phyloP scores from a whole-genome alignment of 1,140 invertebrate genomes.

The Gonioctena quinquepunctata region DNA sequence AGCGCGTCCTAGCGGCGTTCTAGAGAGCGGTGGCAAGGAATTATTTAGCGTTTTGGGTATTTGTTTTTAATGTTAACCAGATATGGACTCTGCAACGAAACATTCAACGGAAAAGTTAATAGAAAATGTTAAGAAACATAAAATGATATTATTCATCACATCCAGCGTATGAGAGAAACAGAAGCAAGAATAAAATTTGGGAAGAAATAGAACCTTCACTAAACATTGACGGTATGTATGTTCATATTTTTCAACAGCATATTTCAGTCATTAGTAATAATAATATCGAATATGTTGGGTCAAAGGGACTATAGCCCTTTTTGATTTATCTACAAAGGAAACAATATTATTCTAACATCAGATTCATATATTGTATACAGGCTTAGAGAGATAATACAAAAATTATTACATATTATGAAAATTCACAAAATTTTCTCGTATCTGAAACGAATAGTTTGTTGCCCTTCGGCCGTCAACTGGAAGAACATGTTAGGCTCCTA shows the following conservation, averaged over 20 bases:
- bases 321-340: no score
- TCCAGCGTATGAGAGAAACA: slow-evolving; percentile 15
- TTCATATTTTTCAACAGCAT: background rate
- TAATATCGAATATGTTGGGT: background rate
- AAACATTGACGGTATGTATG: background rate
- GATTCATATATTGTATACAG: no score
- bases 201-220: background rate
- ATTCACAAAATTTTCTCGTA: no score
- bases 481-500: no score
- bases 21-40: background rate
- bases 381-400: background rate
- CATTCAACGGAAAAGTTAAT: slow-evolving; percentile 15
- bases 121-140: slow-evolving; percentile 21
- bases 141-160: slow-evolving; percentile 17
- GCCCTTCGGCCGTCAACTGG: no score
- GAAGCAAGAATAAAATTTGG: background rate
- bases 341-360: no score
- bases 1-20: background rate
- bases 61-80: slow-evolving; percentile 1
- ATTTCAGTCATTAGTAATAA: background rate
- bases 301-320: background rate
- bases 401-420: no score
- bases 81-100: background rate
- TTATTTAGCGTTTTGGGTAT: background rate
- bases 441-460: no score